Conservation (phyloP, 2,797 vertebrate genomes). For the Argentina silus region DNA sequence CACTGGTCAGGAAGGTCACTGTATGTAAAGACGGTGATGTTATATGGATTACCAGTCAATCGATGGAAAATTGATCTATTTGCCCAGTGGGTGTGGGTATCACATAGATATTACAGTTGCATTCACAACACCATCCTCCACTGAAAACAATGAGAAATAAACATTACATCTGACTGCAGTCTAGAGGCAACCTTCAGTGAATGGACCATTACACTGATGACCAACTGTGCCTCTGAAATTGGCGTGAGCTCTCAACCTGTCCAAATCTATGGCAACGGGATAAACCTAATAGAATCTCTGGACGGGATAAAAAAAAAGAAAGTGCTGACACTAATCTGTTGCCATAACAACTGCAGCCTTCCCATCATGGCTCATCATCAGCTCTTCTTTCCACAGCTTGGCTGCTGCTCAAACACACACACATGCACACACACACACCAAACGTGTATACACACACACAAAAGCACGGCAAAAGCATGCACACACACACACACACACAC, state of each 20-base stretch:
- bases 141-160: conserved; percentile 18
- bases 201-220: conserved; percentile 50
- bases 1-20: no score
- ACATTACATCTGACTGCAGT: conserved; percentile 20
- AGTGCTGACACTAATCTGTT: conserved; percentile 69
- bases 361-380: conserved; percentile 30
- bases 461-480: no score
- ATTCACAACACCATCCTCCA: not conserved
- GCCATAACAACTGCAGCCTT: conserved; percentile 71
- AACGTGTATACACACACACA: no score
- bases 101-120: conserved; percentile 1
- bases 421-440: not conserved
- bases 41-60: not conserved
- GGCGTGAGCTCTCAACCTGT: conserved; percentile 37
- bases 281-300: conserved; percentile 24
- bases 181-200: conserved; percentile 16
- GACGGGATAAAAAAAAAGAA: conserved; percentile 30
- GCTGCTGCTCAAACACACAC: conserved; percentile 4
- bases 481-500: no score
- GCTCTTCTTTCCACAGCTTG: conserved; percentile 8
- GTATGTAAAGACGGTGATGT: no score
- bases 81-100: not conserved
- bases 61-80: conserved; percentile 1
- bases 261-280: conserved; percentile 58
- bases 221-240: conserved; percentile 25